Percentiles rank a stretch among this genome's conserved stretches.
Evolutionary conservation across 2,113 vertebrate species (phyloP).

Genomic region (Dipodomys spectabilis): DNA sequence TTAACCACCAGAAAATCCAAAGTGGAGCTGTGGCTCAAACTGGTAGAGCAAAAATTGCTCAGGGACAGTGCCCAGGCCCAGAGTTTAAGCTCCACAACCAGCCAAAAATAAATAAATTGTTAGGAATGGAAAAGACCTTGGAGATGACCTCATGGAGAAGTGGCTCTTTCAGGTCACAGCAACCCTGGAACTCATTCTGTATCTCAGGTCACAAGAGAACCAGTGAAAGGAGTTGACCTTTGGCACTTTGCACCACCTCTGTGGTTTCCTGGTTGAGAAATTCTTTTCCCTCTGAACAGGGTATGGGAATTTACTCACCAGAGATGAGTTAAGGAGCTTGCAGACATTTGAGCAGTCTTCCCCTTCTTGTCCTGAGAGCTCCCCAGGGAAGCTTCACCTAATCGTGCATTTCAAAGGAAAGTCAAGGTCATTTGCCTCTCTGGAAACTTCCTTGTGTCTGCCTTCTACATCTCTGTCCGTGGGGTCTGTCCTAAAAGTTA

Average conservation of each 20-base stretch:
- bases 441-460: not conserved
- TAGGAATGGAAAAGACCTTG: slow-evolving; percentile 25
- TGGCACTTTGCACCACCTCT: not conserved
- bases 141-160: not conserved
- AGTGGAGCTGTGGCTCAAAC: no score
- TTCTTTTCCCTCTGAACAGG: not conserved
- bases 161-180: not conserved
- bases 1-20: no score
- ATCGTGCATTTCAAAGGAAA: not conserved
- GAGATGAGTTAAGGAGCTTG: not conserved
- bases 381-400: not conserved
- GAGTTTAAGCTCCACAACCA: no score
- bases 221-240: not conserved
- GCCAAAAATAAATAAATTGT: not conserved
- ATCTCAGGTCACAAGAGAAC: not conserved
- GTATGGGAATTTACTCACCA: not conserved
- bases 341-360: not conserved
- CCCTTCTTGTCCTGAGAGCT: slow-evolving; percentile 5
- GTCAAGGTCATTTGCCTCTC: slow-evolving; percentile 18
- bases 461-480: not conserved
- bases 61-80: no score
- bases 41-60: no score
- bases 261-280: not conserved
- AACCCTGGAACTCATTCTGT: not conserved
- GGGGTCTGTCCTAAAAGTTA: not conserved